phyloP scores from a whole-genome alignment of 2,888 invertebrate genomes.

The Drosophila mulleri region DNA sequence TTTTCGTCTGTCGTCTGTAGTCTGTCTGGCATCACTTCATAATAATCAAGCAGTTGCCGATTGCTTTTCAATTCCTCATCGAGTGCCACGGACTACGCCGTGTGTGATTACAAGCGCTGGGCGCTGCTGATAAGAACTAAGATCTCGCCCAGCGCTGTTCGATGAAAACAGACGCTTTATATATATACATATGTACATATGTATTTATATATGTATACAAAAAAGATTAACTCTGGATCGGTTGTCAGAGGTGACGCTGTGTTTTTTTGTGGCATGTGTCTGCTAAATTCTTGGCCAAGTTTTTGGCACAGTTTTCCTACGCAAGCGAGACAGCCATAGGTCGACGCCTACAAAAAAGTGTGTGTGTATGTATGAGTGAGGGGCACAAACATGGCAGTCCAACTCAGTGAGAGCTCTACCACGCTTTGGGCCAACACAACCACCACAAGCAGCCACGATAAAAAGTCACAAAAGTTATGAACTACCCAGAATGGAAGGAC shows the following conservation, averaged over 20 bases:
- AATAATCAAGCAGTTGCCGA: conserved; percentile 36
- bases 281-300: conserved; percentile 59
- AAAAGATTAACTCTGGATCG: conserved; percentile 24
- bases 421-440: conserved; percentile 64
- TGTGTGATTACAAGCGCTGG: conserved; percentile 17
- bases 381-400: conserved; percentile 70
- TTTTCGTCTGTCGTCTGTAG: background rate
- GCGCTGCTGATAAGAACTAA: conserved; percentile 45
- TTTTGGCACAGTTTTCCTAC: conserved; percentile 68
- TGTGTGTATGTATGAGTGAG: conserved; percentile 31
- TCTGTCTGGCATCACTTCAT: conserved; percentile 53
- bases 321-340: conserved; percentile 39
- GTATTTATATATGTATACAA: background rate
- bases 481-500: conserved; percentile 55
- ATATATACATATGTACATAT: too few relatives aligned
- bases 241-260: background rate
- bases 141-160: conserved; percentile 1
- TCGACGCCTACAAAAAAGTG: conserved; percentile 57
- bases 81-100: conserved; percentile 8
- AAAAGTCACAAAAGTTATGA: conserved; percentile 65
- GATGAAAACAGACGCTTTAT: background rate
- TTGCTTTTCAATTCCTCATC: conserved; percentile 62
- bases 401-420: conserved; percentile 22
- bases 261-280: conserved; percentile 17
- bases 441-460: conserved; percentile 56